Evolutionary conservation across 2,888 invertebrate genomes (phyloP).

Genomic region (Dolomedes plantarius): DNA sequence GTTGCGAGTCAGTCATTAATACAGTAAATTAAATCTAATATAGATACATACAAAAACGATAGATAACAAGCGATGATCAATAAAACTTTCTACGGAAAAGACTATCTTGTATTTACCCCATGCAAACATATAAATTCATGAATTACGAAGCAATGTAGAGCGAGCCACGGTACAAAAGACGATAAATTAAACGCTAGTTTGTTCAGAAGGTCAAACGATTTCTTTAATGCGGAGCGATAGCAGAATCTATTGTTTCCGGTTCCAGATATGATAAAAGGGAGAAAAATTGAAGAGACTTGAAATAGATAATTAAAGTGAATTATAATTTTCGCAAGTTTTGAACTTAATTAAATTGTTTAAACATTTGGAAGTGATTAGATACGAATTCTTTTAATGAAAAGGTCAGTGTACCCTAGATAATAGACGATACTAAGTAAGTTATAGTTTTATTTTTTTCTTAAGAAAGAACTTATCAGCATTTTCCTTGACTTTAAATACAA

Average conservation of each 20-base stretch:
- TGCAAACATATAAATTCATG: background rate
- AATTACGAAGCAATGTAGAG: background rate
- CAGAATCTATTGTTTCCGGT: background rate
- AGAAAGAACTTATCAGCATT: too few relatives aligned
- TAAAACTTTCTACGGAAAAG: background rate
- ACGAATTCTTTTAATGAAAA: too few relatives aligned
- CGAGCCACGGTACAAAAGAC: background rate
- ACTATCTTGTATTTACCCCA: background rate
- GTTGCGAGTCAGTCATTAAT: background rate
- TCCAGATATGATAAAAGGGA: background rate
- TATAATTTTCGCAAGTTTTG: too few relatives aligned
- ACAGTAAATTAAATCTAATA: background rate
- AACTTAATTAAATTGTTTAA: too few relatives aligned
- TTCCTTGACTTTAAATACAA: too few relatives aligned
- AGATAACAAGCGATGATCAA: background rate
- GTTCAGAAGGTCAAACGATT: constrained; percentile 5
- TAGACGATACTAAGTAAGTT: too few relatives aligned
- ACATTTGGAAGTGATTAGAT: too few relatives aligned
- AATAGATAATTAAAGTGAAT: too few relatives aligned
- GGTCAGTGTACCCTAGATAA: too few relatives aligned
- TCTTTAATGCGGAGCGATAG: background rate
- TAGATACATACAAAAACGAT: background rate
- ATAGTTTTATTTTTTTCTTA: too few relatives aligned
- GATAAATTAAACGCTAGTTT: background rate
- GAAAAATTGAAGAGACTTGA: too few relatives aligned